Evolutionary conservation across 2,797 vertebrate species (phyloP).

Genomic region (Chelon auratus): DNA sequence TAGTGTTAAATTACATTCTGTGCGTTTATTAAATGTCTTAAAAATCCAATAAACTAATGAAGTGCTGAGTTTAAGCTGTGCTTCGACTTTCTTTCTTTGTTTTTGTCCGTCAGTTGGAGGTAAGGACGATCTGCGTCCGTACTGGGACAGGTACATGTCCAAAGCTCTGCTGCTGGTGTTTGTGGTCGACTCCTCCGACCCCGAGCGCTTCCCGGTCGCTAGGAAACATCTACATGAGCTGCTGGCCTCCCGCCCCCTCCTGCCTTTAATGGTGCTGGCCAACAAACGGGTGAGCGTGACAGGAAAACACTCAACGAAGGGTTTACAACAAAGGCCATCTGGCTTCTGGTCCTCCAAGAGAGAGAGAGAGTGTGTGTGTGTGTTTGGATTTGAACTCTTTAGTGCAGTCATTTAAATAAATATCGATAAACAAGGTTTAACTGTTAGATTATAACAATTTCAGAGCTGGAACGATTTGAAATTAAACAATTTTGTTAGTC

Average conservation of each 20-base stretch:
- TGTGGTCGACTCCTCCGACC: conserved; percentile 91
- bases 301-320: conserved; percentile 15
- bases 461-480: no score
- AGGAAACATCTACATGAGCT: conserved; percentile 89
- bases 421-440: no score
- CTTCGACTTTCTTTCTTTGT: not conserved
- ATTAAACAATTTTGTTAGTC: no score
- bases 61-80: not conserved
- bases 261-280: conserved; percentile 93
- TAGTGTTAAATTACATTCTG: not conserved
- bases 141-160: conserved; percentile 90
- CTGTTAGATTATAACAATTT: no score
- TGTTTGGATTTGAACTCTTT: no score
- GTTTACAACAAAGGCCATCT: not conserved
- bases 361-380: no score
- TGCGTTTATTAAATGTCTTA: not conserved
- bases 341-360: no score
- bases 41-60: not conserved
- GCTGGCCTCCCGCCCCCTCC: conserved; percentile 80
- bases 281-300: conserved; percentile 93
- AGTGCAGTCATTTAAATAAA: no score
- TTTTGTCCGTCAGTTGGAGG: conserved; percentile 87
- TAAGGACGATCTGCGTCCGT: conserved; percentile 86
- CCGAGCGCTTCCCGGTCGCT: conserved; percentile 86
- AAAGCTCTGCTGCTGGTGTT: conserved; percentile 90